Conservation (phyloP, 2,797 vertebrate species). For the Arrhamphus sclerolepis region DNA sequence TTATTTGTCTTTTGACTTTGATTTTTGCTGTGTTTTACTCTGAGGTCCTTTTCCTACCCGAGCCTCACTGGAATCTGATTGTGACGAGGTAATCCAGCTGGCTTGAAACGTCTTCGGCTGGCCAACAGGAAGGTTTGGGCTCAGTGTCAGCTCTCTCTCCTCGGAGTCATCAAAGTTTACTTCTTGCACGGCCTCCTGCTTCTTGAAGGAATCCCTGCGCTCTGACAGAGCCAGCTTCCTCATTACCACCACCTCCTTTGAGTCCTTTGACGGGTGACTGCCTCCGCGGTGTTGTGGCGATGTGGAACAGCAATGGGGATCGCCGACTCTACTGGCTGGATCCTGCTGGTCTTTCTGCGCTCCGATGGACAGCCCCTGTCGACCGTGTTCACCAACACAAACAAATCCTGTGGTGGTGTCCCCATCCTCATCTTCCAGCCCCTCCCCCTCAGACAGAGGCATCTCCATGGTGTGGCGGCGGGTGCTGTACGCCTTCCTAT, state of each 20-base stretch:
- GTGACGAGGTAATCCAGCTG: constrained; percentile 68
- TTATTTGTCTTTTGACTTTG: constrained; percentile 77
- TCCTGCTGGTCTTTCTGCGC: constrained; percentile 68
- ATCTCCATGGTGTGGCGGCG: constrained; percentile 77
- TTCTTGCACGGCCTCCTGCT: constrained; percentile 93
- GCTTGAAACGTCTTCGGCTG: constrained; percentile 61
- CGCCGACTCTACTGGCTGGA: constrained; percentile 35
- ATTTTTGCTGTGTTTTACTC: constrained; percentile 53
- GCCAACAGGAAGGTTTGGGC: constrained; percentile 35
- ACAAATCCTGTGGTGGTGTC: constrained; percentile 65
- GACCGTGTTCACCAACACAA: constrained; percentile 76
- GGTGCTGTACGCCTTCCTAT: constrained; percentile 80
- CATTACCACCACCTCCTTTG: constrained; percentile 88
- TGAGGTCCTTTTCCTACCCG: constrained; percentile 48
- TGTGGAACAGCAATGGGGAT: constrained; percentile 50
- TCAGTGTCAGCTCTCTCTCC: constrained; percentile 54
- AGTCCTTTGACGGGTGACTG: constrained; percentile 76
- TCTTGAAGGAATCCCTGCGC: constrained; percentile 92
- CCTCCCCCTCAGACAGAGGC: constrained; percentile 74
- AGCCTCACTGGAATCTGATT: constrained; percentile 35
- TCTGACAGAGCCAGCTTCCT: constrained; percentile 89
- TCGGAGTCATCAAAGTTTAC: constrained; percentile 88
- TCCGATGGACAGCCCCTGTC: constrained; percentile 66
- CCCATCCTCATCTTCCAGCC: constrained; percentile 63
- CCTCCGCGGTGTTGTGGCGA: constrained; percentile 60